Evolutionary conservation across 2,797 vertebrate genomes (phyloP).

Genomic region (Coracias cyanogaster): DNA sequence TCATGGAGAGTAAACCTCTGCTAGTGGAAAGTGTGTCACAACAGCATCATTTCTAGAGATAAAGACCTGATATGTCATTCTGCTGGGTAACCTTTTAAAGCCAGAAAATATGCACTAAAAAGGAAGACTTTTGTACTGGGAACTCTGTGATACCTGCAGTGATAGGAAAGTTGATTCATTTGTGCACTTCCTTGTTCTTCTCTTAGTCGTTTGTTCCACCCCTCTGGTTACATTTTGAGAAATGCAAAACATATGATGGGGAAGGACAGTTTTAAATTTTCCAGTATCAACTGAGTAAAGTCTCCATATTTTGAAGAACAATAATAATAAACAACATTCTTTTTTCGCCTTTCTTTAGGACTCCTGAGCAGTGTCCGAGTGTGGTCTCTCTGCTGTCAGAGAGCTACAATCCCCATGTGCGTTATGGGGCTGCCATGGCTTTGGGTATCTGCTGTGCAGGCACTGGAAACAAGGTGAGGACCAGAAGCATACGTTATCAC

Average conservation of each 20-base stretch:
- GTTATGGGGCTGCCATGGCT: slow-evolving; percentile 97
- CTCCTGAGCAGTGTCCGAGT: slow-evolving; percentile 98
- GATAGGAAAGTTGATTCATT: neutral
- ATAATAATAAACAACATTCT: neutral
- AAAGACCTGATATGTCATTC: neutral
- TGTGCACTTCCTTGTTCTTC: neutral
- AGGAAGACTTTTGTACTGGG: neutral
- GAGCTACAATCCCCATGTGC: slow-evolving; percentile 98
- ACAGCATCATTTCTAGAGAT: neutral
- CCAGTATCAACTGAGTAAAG: neutral
- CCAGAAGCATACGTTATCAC: neutral
- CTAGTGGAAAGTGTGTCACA: neutral
- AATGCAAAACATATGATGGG: neutral
- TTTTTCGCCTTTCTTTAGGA: slow-evolving; percentile 79
- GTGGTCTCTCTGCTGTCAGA: slow-evolving; percentile 97
- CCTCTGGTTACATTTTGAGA: neutral
- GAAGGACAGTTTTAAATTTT: neutral
- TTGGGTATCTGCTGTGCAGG: slow-evolving; percentile 99
- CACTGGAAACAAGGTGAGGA: slow-evolving; percentile 94
- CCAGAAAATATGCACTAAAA: neutral
- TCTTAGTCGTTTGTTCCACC: neutral
- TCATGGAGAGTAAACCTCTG: neutral
- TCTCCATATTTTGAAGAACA: neutral
- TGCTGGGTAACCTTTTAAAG: neutral
- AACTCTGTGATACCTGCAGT: neutral